Evolutionary conservation across 2,888 invertebrate genomes (phyloP).

Genomic region (Halictus quadricinctus): DNA sequence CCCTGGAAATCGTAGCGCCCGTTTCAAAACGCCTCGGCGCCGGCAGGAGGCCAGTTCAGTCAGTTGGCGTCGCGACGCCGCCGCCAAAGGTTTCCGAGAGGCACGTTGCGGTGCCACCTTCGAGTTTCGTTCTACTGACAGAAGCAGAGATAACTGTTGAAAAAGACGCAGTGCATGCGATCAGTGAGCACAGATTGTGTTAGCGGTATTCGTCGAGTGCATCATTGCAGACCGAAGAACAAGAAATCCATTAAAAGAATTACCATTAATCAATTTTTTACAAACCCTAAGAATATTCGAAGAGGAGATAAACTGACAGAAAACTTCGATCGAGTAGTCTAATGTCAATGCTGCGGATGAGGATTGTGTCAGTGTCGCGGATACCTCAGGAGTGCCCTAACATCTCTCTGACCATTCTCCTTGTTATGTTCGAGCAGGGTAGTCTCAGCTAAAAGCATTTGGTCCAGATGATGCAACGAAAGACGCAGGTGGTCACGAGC

Average conservation of each 20-base stretch:
- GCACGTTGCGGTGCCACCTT: conserved; percentile 26
- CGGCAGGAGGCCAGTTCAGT: conserved; percentile 56
- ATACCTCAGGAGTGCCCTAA: neutral
- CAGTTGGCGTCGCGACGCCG: conserved; percentile 79
- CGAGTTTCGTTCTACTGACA: conserved; percentile 16
- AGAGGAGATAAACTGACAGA: neutral
- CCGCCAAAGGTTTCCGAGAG: conserved; percentile 64
- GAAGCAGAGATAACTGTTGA: conserved; percentile 27
- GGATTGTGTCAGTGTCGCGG: conserved; percentile 4
- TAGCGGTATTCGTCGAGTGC: neutral
- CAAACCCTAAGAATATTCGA: neutral
- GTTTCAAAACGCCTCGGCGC: conserved; percentile 60
- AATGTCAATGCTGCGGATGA: neutral
- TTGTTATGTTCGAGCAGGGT: neutral
- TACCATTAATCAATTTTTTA: neutral
- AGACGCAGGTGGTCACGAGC: conserved; percentile 7
- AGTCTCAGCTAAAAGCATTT: neutral
- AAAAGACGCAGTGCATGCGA: conserved; percentile 23
- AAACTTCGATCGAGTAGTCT: neutral
- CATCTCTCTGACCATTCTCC: neutral
- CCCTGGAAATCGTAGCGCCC: conserved; percentile 60
- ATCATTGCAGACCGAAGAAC: neutral
- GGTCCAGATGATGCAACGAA: conserved; percentile 34
- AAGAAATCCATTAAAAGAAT: neutral
- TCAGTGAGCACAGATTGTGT: conserved; percentile 21